Conservation (phyloP, 2,797 vertebrate species). For the Lagorchestes hirsutus region DNA sequence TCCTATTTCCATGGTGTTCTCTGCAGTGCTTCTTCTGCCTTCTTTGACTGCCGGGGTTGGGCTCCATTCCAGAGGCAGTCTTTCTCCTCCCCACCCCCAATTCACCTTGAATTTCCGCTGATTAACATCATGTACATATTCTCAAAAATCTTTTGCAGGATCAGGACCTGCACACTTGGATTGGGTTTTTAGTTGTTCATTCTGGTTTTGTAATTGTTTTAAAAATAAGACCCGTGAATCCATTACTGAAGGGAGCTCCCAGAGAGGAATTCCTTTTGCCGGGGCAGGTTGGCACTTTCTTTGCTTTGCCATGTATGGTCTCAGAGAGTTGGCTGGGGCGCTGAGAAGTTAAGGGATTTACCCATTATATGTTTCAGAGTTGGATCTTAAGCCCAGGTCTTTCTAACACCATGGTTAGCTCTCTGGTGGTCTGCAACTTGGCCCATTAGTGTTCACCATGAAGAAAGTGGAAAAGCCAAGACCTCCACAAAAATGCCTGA, state of each 20-base stretch:
- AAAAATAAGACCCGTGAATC: not conserved
- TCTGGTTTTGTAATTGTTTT: not conserved
- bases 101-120: not conserved
- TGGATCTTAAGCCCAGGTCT: not conserved
- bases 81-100: not conserved
- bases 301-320: not conserved
- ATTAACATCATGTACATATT: not conserved
- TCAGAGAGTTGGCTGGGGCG: not conserved
- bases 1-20: conserved; percentile 43
- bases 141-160: not conserved
- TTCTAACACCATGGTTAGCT: not conserved
- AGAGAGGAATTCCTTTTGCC: not conserved
- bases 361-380: not conserved
- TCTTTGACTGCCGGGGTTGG: not conserved
- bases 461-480: not conserved
- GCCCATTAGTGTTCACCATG: not conserved
- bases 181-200: conserved; percentile 6
- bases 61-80: conserved; percentile 19
- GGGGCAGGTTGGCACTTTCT: not conserved
- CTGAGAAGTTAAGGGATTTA: not conserved
- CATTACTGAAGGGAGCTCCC: not conserved
- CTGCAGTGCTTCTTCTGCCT: not conserved
- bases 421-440: not conserved
- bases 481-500: not conserved
- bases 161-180: not conserved